Conservation (phyloP, 2,797 vertebrate genomes). For the Pangasius sanitwongsei region DNA sequence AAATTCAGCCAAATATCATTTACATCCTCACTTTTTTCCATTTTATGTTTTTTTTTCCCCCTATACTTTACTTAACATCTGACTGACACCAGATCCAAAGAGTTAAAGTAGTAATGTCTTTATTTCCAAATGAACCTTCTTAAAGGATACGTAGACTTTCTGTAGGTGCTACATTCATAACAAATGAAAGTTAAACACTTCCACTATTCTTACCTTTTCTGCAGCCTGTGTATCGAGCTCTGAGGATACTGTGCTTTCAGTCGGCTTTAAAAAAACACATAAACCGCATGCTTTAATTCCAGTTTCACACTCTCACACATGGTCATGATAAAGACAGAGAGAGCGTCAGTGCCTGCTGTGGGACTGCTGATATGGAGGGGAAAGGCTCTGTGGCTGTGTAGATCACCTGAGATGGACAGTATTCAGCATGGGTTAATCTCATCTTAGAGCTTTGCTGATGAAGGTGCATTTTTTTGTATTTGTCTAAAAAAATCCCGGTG, state of each 20-base stretch:
- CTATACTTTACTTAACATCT: background rate
- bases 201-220: slow-evolving; percentile 63
- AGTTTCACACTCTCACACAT: background rate
- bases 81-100: background rate
- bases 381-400: slow-evolving; percentile 49
- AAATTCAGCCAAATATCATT: background rate
- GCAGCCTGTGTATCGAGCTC: slow-evolving; percentile 54
- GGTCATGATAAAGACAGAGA: background rate
- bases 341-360: slow-evolving; percentile 40
- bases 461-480: background rate
- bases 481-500: background rate
- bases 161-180: background rate
- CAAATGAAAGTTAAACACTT: background rate
- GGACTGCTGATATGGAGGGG: slow-evolving; percentile 26
- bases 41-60: background rate
- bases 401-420: slow-evolving; percentile 51
- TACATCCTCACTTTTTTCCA: background rate
- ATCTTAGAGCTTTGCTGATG: background rate
- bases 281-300: background rate
- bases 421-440: background rate
- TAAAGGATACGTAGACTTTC: slow-evolving; percentile 25
- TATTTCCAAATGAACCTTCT: background rate
- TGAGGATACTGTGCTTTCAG: slow-evolving; percentile 44
- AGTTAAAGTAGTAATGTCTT: background rate
- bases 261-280: slow-evolving; percentile 50